A percentile compares a stretch with the other conserved stretches of the same genome.
phyloP scores from a whole-genome alignment of 2,888 invertebrate species.

The Vandiemenella viatica region DNA sequence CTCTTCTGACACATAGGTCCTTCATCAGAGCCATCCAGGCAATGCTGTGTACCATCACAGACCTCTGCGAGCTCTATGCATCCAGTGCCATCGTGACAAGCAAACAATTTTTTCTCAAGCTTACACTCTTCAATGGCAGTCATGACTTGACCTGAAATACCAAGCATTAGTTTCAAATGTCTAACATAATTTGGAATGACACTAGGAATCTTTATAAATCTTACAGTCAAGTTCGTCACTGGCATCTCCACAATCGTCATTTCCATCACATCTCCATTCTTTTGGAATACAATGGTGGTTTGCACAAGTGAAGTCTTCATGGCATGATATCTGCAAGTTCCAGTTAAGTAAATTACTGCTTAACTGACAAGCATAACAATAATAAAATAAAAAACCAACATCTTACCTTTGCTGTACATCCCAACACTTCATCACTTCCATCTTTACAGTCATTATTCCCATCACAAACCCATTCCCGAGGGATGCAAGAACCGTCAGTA shows the following conservation, averaged over 20 bases:
- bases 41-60: slow-evolving; percentile 40
- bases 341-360: neutral
- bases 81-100: slow-evolving; percentile 36
- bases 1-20: slow-evolving; percentile 25
- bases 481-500: slow-evolving; percentile 25
- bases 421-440: slow-evolving; percentile 28
- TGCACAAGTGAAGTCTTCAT: slow-evolving; percentile 20
- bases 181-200: neutral
- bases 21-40: slow-evolving; percentile 49
- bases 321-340: slow-evolving; percentile 5
- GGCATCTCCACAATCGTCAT: slow-evolving; percentile 39
- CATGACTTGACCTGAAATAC: neutral
- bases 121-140: slow-evolving; percentile 26
- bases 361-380: slow-evolving; percentile 11
- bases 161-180: too few relatives aligned
- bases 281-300: slow-evolving; percentile 21
- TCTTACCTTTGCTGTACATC: slow-evolving; percentile 20
- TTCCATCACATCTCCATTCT: slow-evolving; percentile 23
- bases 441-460: slow-evolving; percentile 27
- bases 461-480: slow-evolving; percentile 28
- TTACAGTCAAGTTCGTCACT: slow-evolving; percentile 28
- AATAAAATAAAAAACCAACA: slow-evolving; percentile 8
- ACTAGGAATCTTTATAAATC: slow-evolving; percentile 24
- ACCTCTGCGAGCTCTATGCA: slow-evolving; percentile 36
- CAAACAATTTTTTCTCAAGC: slow-evolving; percentile 32